phyloP scores from a whole-genome alignment of 2,888 invertebrate species.

The Cephus spinipes region DNA sequence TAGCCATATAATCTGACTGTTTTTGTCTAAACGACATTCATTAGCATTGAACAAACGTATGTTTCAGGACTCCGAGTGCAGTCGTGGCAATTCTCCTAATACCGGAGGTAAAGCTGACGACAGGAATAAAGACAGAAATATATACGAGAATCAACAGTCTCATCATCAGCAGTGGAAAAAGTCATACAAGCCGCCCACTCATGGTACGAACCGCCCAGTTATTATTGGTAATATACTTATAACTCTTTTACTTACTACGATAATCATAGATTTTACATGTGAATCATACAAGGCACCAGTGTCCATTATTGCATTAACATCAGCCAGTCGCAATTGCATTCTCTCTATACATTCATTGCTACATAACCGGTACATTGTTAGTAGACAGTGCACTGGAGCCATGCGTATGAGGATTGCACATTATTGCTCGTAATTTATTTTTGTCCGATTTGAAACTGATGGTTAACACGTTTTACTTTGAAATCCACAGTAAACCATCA shows the following conservation, averaged over 20 bases:
- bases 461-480: neutral
- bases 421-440: neutral
- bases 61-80: constrained; percentile 61
- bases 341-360: neutral
- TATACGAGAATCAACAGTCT: constrained; percentile 54
- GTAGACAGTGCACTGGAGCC: neutral
- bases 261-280: neutral
- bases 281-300: neutral
- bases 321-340: neutral
- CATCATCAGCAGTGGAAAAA: constrained; percentile 59
- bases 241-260: neutral
- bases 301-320: neutral
- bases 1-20: neutral
- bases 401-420: neutral
- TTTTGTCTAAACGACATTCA: neutral
- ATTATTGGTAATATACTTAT: neutral
- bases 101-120: constrained; percentile 59
- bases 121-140: constrained; percentile 54
- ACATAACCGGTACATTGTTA: neutral
- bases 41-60: neutral
- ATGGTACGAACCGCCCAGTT: constrained; percentile 43
- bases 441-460: neutral
- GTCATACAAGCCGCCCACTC: constrained; percentile 56
- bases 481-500: constrained; percentile 47
- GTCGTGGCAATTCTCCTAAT: constrained; percentile 64